These are phyloP conservation scores for Cyanoderma ruficeps DNA, from an alignment of 2,113 vertebrate genomes.

Conservation along the genomic window DNA sequence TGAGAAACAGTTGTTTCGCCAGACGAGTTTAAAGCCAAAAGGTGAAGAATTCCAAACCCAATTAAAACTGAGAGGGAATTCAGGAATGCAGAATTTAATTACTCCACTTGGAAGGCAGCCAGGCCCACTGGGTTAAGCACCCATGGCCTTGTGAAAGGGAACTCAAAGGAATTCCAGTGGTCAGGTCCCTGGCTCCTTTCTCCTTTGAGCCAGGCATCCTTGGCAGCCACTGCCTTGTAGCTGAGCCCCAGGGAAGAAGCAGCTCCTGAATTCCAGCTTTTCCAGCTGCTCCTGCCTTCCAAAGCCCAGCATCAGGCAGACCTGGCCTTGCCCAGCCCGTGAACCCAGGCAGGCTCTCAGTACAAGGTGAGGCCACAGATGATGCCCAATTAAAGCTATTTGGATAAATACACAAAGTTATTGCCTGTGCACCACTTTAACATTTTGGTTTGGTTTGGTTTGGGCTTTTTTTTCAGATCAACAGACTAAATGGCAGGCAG, in stretches of 20 bases:
- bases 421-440: not conserved
- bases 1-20: not conserved
- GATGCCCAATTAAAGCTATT: not conserved
- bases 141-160: not conserved
- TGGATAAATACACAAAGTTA: not conserved
- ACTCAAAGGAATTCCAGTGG: not conserved
- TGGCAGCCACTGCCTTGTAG: not conserved
- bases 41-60: conserved; percentile 1
- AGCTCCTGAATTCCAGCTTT: not conserved
- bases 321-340: not conserved
- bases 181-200: not conserved
- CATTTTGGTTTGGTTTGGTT: not conserved
- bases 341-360: not conserved
- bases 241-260: not conserved
- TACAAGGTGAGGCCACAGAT: not conserved
- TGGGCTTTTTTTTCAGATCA: not conserved
- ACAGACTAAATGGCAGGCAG: conserved; percentile 39
- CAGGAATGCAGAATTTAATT: not conserved
- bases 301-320: not conserved
- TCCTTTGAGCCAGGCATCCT: not conserved
- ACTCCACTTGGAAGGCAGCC: not conserved
- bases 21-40: not conserved
- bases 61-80: not conserved
- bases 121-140: not conserved
- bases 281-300: not conserved